Conservation (phyloP, 2,888 invertebrate genomes). For the Empis livida region DNA sequence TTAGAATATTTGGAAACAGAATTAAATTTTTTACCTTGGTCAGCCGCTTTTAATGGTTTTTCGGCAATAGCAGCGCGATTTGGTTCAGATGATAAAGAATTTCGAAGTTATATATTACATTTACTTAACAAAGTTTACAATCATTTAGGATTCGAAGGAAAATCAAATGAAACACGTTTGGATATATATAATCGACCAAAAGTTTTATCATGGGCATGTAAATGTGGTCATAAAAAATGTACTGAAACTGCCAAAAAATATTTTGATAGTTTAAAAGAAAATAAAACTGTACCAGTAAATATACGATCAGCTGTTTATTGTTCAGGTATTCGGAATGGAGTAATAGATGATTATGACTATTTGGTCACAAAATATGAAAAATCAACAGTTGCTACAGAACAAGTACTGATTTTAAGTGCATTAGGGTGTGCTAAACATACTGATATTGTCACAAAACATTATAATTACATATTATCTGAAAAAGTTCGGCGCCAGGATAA, state of each 20-base stretch:
- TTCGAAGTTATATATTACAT: conserved; percentile 34
- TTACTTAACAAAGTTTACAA: conserved; percentile 38
- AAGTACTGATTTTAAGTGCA: conserved; percentile 47
- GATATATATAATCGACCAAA: conserved; percentile 46
- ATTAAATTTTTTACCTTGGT: conserved; percentile 67
- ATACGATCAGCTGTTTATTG: conserved; percentile 62
- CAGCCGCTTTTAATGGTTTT: conserved; percentile 43
- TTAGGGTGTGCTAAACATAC: conserved; percentile 53
- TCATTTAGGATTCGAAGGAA: conserved; percentile 38
- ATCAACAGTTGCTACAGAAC: conserved; percentile 51
- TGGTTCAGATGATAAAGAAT: conserved; percentile 19
- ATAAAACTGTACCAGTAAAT: conserved; percentile 43
- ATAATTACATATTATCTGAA: conserved; percentile 35
- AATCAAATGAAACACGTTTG: conserved; percentile 38
- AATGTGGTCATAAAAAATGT: conserved; percentile 46
- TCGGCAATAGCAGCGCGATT: conserved; percentile 28
- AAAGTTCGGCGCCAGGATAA: conserved; percentile 31
- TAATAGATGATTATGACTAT: conserved; percentile 46
- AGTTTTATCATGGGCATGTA: conserved; percentile 51
- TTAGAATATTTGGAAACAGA: conserved; percentile 56
- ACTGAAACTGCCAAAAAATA: conserved; percentile 33
- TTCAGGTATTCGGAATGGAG: conserved; percentile 52
- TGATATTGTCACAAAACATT: conserved; percentile 41
- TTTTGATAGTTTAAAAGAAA: conserved; percentile 25
- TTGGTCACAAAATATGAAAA: conserved; percentile 46